Percentiles rank a stretch among this genome's conserved stretches.
Evolutionary conservation across 2,113 vertebrate genomes (phyloP).

Genomic region (Jaculus jaculus): DNA sequence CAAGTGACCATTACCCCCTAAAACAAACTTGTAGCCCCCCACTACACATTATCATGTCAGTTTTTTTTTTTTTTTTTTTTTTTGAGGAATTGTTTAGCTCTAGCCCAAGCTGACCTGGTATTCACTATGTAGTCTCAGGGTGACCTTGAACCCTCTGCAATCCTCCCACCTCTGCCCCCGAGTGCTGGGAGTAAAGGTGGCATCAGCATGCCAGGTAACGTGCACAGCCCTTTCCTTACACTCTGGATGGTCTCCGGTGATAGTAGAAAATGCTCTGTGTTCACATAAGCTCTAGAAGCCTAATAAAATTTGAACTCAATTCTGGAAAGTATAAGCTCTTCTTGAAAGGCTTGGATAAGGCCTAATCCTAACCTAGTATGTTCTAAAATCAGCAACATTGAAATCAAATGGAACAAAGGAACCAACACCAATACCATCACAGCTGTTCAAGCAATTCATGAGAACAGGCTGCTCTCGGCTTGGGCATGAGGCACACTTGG

Average conservation of each 20-base stretch:
- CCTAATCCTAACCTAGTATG: background rate
- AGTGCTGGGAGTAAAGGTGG: too few species aligned
- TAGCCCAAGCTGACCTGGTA: too few species aligned
- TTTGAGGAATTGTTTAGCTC: too few species aligned
- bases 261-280: background rate
- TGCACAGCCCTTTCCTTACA: background rate
- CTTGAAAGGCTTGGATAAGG: background rate
- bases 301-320: slow-evolving; percentile 7
- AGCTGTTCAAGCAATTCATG: background rate
- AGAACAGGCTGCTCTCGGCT: background rate
- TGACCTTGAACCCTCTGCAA: too few species aligned
- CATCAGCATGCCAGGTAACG: too few species aligned
- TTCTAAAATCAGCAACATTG: background rate
- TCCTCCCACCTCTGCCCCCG: too few species aligned
- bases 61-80: background rate
- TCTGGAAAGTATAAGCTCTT: background rate
- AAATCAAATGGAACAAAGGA: background rate
- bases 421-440: background rate
- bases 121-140: too few species aligned
- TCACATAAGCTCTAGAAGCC: background rate
- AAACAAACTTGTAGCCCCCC: background rate
- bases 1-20: background rate
- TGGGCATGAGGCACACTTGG: too few species aligned
- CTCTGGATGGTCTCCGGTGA: background rate
- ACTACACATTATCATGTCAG: background rate